phyloP scores from a whole-genome alignment of 2,888 invertebrate genomes.

The Caenorhabditis imperialis region DNA sequence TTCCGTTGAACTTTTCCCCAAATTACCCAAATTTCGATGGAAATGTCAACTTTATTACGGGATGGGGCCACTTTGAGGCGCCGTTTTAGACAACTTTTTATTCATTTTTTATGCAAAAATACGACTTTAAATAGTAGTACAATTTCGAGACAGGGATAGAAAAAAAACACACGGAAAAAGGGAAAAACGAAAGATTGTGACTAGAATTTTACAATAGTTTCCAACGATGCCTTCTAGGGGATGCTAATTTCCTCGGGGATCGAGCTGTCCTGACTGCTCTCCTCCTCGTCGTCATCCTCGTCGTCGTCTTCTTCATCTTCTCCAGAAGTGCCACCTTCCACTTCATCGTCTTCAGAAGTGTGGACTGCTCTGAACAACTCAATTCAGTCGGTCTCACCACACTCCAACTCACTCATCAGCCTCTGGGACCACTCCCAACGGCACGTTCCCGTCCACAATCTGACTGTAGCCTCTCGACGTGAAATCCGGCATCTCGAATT shows the following conservation, averaged over 20 bases:
- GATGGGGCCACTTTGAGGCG: slow-evolving; percentile 16
- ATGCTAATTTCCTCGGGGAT: slow-evolving; percentile 22
- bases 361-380: slow-evolving; percentile 1
- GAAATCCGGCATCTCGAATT: slow-evolving; percentile 28
- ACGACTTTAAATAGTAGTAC: neutral
- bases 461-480: slow-evolving; percentile 25
- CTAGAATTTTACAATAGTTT: slow-evolving; percentile 14
- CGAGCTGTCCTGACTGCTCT: slow-evolving; percentile 23
- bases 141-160: neutral
- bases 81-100: neutral
- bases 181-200: slow-evolving; percentile 4
- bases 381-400: too few species aligned
- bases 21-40: slow-evolving; percentile 23
- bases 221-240: too few species aligned
- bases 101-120: too few species aligned
- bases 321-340: neutral
- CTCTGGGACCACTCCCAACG: slow-evolving; percentile 16
- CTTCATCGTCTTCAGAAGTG: slow-evolving; percentile 20
- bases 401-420: slow-evolving; percentile 36
- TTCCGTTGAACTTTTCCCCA: slow-evolving; percentile 29
- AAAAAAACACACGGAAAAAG: neutral
- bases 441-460: slow-evolving; percentile 22
- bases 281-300: slow-evolving; percentile 8
- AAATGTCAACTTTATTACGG: slow-evolving; percentile 24
- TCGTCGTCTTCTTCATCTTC: slow-evolving; percentile 20